phyloP scores from a whole-genome alignment of 1,140 invertebrate genomes.

The Hetaerina americana region DNA sequence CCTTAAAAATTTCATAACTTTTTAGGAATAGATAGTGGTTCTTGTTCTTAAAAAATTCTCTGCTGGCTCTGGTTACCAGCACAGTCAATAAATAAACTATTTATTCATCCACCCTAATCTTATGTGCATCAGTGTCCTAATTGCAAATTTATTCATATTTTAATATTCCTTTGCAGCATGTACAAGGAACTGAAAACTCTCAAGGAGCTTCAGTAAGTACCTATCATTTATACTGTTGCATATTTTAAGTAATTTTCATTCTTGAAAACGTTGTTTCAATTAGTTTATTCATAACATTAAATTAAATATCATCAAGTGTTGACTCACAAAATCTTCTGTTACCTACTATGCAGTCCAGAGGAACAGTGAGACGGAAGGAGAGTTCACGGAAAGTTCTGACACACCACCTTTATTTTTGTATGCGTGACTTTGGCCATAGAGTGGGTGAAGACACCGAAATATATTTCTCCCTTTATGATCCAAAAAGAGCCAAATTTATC shows the following conservation, averaged over 20 bases:
- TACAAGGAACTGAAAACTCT: constrained; percentile 64
- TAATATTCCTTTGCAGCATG: constrained; percentile 44
- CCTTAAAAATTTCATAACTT: too few species aligned
- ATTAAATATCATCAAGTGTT: constrained; percentile 1
- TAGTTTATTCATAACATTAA: too few species aligned
- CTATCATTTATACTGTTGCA: too few species aligned
- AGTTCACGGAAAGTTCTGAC: constrained; percentile 48
- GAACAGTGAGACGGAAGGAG: constrained; percentile 53
- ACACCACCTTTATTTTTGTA: constrained; percentile 75
- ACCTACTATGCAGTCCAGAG: constrained; percentile 35
- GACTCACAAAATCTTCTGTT: constrained; percentile 15
- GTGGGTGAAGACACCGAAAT: constrained; percentile 77
- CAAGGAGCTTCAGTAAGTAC: constrained; percentile 54
- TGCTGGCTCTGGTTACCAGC: too few species aligned
- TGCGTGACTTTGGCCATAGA: constrained; percentile 72
- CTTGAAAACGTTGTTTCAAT: too few species aligned
- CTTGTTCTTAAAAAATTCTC: too few species aligned
- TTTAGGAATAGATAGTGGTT: too few species aligned
- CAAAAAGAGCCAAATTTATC: constrained; percentile 42
- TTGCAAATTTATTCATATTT: constrained; percentile 12
- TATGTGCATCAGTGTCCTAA: too few species aligned
- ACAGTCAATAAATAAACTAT: too few species aligned
- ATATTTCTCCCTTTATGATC: constrained; percentile 76
- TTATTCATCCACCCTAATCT: too few species aligned
- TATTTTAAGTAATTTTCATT: too few species aligned